phyloP scores from a whole-genome alignment of 2,113 vertebrate species.

The Jacana jacana region DNA sequence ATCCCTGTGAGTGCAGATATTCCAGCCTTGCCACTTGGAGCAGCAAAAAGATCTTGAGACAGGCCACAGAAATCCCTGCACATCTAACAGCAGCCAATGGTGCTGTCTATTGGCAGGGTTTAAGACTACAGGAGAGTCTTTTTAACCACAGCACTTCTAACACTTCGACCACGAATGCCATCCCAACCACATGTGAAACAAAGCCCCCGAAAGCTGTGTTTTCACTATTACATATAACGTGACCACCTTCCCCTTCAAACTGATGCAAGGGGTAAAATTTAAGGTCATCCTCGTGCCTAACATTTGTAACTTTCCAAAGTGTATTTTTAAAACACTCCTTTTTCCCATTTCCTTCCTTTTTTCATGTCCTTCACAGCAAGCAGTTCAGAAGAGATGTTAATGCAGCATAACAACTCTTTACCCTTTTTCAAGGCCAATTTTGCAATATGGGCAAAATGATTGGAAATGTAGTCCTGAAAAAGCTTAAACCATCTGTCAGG shows the following conservation, averaged over 20 bases:
- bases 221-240: constrained; percentile 44
- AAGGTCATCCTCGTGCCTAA: constrained; percentile 1
- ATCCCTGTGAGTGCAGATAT: constrained; percentile 67
- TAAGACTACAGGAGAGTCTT: constrained; percentile 47
- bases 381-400: constrained; percentile 74
- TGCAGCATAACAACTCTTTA: constrained; percentile 78
- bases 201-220: constrained; percentile 14
- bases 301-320: constrained; percentile 30
- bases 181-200: constrained; percentile 30
- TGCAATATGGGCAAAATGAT: constrained; percentile 81
- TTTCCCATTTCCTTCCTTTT: constrained; percentile 63
- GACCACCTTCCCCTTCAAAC: constrained; percentile 24
- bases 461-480: constrained; percentile 79
- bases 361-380: constrained; percentile 77
- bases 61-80: constrained; percentile 43
- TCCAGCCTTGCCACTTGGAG: constrained; percentile 57
- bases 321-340: constrained; percentile 44
- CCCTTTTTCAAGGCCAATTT: constrained; percentile 83
- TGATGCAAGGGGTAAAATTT: constrained; percentile 23
- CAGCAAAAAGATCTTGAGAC: constrained; percentile 38
- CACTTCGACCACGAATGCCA: neutral
- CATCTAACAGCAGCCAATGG: constrained; percentile 11
- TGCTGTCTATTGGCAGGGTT: constrained; percentile 30
- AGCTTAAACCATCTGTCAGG: constrained; percentile 83
- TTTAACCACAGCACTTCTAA: constrained; percentile 51